Evolutionary conservation across 1,140 invertebrate species (phyloP).

Genomic region (Aphelenchoides fujianensis): DNA sequence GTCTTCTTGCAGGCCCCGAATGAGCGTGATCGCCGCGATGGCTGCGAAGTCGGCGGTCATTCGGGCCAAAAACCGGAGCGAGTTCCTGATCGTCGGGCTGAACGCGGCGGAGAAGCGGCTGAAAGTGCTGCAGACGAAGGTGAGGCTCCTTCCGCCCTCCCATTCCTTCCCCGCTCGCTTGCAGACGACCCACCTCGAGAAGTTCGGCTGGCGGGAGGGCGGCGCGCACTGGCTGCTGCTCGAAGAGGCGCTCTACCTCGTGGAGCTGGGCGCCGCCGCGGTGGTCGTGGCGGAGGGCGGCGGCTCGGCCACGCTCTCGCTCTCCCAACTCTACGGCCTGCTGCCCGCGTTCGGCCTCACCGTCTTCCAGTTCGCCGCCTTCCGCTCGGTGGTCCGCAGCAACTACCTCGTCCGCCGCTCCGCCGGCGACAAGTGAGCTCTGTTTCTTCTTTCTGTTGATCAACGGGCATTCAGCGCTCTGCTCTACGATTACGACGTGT

Average conservation of each 20-base stretch:
- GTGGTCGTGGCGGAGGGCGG: conserved; percentile 13
- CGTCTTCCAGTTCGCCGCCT: neutral
- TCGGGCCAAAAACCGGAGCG: conserved; percentile 3
- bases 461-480: neutral
- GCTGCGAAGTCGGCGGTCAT: conserved; percentile 2
- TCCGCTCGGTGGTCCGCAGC: neutral
- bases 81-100: neutral
- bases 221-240: conserved; percentile 28
- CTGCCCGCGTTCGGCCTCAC: neutral
- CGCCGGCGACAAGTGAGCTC: neutral
- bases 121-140: neutral
- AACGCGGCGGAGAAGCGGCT: neutral
- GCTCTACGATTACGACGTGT: conserved; percentile 1
- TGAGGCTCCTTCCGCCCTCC: neutral
- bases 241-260: conserved; percentile 41
- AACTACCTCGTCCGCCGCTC: neutral
- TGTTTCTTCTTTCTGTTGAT: neutral
- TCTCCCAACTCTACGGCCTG: neutral
- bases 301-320: neutral
- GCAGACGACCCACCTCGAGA: conserved; percentile 28
- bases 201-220: conserved; percentile 32
- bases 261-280: conserved; percentile 35
- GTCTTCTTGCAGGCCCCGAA: too few relatives aligned
- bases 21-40: too few relatives aligned
- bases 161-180: conserved; percentile 1